These are phyloP conservation scores for Myopa testacea DNA, from an alignment of 2,888 invertebrate species.

Conservation along the genomic window DNA sequence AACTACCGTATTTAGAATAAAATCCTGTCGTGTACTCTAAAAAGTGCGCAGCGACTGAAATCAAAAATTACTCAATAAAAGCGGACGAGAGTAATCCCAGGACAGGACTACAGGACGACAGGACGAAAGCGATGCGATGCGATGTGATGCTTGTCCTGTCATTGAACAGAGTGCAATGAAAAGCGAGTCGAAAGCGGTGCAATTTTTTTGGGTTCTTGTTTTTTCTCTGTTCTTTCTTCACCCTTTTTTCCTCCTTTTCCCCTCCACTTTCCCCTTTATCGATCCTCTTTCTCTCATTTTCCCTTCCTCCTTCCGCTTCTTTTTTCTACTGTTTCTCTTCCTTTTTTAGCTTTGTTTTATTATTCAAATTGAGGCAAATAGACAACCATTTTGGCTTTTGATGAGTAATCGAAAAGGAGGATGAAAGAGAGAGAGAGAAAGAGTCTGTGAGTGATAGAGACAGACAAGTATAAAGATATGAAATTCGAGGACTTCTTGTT, in stretches of 20 bases:
- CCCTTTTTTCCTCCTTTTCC: not conserved
- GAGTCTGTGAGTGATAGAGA: too few species aligned
- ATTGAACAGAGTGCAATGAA: not conserved
- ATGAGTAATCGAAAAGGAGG: not conserved
- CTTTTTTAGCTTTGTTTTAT: not conserved
- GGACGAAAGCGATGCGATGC: not conserved
- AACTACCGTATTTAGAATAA: not conserved
- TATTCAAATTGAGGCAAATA: not conserved
- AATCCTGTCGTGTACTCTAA: not conserved
- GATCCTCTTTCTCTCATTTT: not conserved
- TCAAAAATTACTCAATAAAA: conserved; percentile 32
- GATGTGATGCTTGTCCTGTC: conserved; percentile 8
- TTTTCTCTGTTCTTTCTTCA: not conserved
- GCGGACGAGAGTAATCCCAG: conserved; percentile 27
- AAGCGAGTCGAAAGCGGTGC: not conserved
- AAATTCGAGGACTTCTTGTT: too few species aligned
- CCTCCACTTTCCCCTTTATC: not conserved
- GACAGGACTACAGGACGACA: conserved; percentile 7
- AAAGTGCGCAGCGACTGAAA: conserved; percentile 15
- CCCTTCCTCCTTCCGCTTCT: not conserved
- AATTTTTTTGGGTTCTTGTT: not conserved
- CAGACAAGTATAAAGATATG: too few species aligned
- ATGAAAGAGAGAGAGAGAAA: too few species aligned
- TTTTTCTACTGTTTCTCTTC: not conserved
- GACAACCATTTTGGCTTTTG: not conserved